Evolutionary conservation across 2,797 vertebrate genomes (phyloP).

Genomic region (Acipenser transmontanus): DNA sequence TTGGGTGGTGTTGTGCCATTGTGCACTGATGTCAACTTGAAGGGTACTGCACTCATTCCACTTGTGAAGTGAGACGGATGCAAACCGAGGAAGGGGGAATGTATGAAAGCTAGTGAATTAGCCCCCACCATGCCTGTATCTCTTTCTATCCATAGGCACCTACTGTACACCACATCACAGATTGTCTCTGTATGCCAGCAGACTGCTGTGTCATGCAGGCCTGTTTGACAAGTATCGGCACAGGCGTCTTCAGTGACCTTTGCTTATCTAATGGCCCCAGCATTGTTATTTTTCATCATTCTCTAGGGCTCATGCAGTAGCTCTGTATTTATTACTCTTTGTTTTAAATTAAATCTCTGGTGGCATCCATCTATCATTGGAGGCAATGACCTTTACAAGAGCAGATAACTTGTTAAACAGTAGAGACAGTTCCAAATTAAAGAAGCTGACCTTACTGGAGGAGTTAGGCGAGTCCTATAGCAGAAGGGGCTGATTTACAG

Average conservation of each 20-base stretch:
- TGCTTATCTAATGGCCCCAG: conserved; percentile 67
- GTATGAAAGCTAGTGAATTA: too few relatives aligned
- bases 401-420: conserved; percentile 52
- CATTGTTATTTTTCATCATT: conserved; percentile 43
- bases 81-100: too few relatives aligned
- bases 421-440: conserved; percentile 27
- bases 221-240: conserved; percentile 51
- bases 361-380: conserved; percentile 60
- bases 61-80: too few relatives aligned
- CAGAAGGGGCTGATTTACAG: too few relatives aligned
- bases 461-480: neutral
- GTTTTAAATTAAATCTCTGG: conserved; percentile 66
- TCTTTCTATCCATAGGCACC: too few relatives aligned
- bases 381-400: conserved; percentile 60
- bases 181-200: conserved; percentile 48
- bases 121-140: too few relatives aligned
- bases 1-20: too few relatives aligned
- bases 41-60: too few relatives aligned
- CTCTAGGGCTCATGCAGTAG: conserved; percentile 36
- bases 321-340: conserved; percentile 59
- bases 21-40: too few relatives aligned
- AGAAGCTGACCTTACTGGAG: conserved; percentile 17
- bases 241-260: conserved; percentile 71
- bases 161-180: too few relatives aligned
- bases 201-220: conserved; percentile 40